These are phyloP conservation scores for Acleris laterana DNA, from an alignment of 2,888 invertebrate species.

Conservation along the genomic window DNA sequence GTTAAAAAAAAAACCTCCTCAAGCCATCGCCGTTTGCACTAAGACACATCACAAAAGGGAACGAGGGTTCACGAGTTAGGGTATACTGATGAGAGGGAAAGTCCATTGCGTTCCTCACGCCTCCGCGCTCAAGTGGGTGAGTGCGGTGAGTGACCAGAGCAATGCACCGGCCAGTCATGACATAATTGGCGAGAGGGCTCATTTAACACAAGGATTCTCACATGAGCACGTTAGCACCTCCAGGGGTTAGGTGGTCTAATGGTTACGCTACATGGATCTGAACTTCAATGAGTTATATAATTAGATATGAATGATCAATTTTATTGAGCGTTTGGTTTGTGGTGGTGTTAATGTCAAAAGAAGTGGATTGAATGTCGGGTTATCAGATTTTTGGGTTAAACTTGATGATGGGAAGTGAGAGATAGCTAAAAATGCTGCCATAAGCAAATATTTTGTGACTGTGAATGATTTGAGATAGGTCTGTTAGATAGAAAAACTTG, in stretches of 20 bases:
- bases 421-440: too few relatives aligned
- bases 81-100: slow-evolving; percentile 80
- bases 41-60: slow-evolving; percentile 43
- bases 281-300: background rate
- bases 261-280: slow-evolving; percentile 26
- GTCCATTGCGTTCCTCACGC: slow-evolving; percentile 78
- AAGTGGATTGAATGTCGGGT: too few relatives aligned
- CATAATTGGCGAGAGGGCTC: slow-evolving; percentile 78
- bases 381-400: too few relatives aligned
- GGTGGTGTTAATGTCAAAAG: too few relatives aligned
- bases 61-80: slow-evolving; percentile 64
- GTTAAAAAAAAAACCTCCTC: too few relatives aligned
- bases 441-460: too few relatives aligned
- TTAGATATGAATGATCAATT: background rate
- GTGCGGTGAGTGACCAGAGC: slow-evolving; percentile 76
- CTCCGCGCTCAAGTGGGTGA: slow-evolving; percentile 79
- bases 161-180: slow-evolving; percentile 80
- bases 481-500: too few relatives aligned
- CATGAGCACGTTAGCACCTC: slow-evolving; percentile 61
- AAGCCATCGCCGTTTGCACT: slow-evolving; percentile 39
- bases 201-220: slow-evolving; percentile 71
- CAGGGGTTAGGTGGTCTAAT: slow-evolving; percentile 21
- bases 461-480: too few relatives aligned
- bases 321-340: background rate
- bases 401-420: too few relatives aligned